phyloP scores from a whole-genome alignment of 2,113 vertebrate species.

The Raja brachyura region DNA sequence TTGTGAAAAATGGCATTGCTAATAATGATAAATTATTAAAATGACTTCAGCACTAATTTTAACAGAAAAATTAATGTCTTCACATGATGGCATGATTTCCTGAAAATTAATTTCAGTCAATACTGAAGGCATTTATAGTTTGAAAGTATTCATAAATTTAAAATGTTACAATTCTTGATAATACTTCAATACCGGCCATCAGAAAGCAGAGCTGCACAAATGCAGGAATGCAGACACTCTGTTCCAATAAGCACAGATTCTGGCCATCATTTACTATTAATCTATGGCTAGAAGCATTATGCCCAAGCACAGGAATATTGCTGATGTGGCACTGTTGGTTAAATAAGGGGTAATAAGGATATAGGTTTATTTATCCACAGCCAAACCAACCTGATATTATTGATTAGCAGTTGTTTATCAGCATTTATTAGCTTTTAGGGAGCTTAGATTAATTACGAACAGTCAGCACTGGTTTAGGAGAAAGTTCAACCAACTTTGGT shows the following conservation, averaged over 20 bases:
- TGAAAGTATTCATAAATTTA: slow-evolving; percentile 24
- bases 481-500: too few species aligned
- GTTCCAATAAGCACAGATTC: background rate
- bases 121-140: slow-evolving; percentile 13
- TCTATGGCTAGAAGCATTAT: too few species aligned
- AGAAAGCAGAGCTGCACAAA: background rate
- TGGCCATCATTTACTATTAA: background rate
- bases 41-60: slow-evolving; percentile 16
- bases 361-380: too few species aligned
- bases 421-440: too few species aligned
- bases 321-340: too few species aligned
- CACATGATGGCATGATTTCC: background rate
- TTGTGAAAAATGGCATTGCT: background rate
- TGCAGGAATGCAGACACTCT: background rate
- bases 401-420: too few species aligned
- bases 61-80: background rate
- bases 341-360: too few species aligned
- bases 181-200: background rate
- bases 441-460: too few species aligned
- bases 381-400: too few species aligned
- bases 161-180: background rate
- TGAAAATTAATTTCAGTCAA: background rate
- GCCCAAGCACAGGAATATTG: too few species aligned
- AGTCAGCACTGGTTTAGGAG: too few species aligned
- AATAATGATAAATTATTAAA: background rate